Base-by-base conservation (phyloP, 2,888 invertebrate species). In the Nasonovia ribisnigri region DNA sequence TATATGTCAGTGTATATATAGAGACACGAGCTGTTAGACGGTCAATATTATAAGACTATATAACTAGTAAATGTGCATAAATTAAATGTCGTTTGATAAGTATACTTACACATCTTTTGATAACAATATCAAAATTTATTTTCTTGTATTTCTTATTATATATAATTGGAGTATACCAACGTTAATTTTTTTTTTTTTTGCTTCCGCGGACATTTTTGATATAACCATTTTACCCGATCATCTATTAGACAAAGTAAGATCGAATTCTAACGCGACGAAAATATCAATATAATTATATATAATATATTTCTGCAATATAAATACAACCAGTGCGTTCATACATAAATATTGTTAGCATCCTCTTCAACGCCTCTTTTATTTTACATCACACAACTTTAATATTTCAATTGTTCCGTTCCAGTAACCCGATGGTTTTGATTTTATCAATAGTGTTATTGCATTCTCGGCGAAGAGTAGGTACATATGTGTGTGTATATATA, bases 1-100 rank as follows among this genome's bases (percentile, higher is more conserved):
- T 57, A 92, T 92, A 94, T 87, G 91, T 92, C 94, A 94, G 93
- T 94, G 91, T 94, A 77, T 48, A 57, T 46, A 57, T 51, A 57
- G 57, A 91, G 46, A 88, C 20, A 88, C 67, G 92, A 92, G 92
- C 92, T 88, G 88, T 43, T 92, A 77, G 92, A 90, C 42, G 88
- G 88, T 24, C 77, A 77, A 77, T 77, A 77, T 36, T 36, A 36
- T 77, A 77, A 77, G 16, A 67, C n/a, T 3, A 67, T 29, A 20
- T 36, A n/a, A 36, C 5, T 6, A 77, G 36, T 77, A 36, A 77
- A 77, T n/a, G n/a, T 67, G 16, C 16, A 77, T 20, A 11, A 6
- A 77, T 36, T 36, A 20, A 77, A 20, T 20, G 36, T 36, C 20
- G 36, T 20, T 36, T 36, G 8, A 8, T 20, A 24, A 8, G 20